These are phyloP conservation scores for Narcine bancroftii DNA, from an alignment of 2,113 vertebrate species.

Conservation along the genomic window DNA sequence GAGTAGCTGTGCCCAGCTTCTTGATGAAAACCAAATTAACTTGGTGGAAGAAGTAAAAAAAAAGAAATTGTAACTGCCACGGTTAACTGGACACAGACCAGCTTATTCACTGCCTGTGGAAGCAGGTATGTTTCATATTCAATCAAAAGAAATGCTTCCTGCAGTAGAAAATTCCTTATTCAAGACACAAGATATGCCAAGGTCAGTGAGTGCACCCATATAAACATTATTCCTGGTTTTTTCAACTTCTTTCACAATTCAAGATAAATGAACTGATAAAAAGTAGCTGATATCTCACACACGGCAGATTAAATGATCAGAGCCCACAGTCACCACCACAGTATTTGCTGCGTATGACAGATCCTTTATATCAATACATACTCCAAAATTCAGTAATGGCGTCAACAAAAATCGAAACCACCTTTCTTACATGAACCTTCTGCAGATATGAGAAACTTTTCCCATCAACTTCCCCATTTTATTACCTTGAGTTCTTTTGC, in stretches of 20 bases:
- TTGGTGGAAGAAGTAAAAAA: not conserved
- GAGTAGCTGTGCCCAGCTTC: not conserved
- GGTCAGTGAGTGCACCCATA: not conserved
- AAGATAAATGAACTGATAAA: not conserved
- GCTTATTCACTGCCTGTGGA: not conserved
- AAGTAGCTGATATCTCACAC: not conserved
- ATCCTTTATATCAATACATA: not conserved
- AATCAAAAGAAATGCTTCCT: not conserved
- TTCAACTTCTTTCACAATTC: not conserved
- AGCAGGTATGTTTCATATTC: not conserved
- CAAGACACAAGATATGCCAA: not conserved
- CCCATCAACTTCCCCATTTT: not conserved
- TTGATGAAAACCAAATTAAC: not conserved
- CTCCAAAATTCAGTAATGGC: not conserved
- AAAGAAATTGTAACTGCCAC: not conserved
- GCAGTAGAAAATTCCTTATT: not conserved
- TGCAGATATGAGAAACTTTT: not conserved
- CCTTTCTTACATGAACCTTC: not conserved
- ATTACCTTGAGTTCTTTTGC: not conserved
- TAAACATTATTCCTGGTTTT: too few species aligned
- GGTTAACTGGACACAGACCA: not conserved
- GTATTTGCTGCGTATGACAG: not conserved
- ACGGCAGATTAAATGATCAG: not conserved
- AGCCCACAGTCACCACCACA: not conserved
- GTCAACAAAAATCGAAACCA: not conserved